These are phyloP conservation scores for Eurypyga helias DNA, from an alignment of 2,113 vertebrate species.

Conservation along the genomic window DNA sequence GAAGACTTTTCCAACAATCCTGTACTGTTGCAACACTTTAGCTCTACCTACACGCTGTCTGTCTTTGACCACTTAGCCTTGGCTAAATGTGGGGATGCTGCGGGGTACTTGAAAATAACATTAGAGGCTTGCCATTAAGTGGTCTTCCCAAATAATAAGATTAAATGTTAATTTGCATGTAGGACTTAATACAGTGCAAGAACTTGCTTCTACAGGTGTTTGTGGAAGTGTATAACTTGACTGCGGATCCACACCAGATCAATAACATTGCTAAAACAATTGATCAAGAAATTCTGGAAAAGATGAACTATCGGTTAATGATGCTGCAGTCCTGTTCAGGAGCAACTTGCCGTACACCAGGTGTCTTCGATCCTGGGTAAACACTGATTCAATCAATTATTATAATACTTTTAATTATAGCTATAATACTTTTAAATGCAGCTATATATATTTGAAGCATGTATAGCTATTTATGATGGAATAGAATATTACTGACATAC, in stretches of 20 bases:
- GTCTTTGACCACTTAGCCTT: background rate
- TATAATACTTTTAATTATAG: background rate
- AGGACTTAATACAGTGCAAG: background rate
- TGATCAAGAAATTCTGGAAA: slow-evolving; percentile 94
- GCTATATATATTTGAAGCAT: background rate
- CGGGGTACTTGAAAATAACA: background rate
- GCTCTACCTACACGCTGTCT: background rate
- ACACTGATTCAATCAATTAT: background rate
- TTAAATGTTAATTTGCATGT: background rate
- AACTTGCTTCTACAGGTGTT: slow-evolving; percentile 82
- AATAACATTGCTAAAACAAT: slow-evolving; percentile 94
- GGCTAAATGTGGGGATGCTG: background rate
- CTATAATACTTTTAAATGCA: background rate
- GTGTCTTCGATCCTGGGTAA: slow-evolving; percentile 87
- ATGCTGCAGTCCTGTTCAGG: slow-evolving; percentile 95
- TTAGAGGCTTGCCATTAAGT: background rate
- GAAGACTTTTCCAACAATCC: background rate
- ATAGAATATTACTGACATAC: background rate
- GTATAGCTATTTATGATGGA: background rate
- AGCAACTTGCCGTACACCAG: slow-evolving; percentile 87
- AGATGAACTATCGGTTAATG: slow-evolving; percentile 99
- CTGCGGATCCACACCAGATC: slow-evolving; percentile 92
- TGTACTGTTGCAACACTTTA: background rate
- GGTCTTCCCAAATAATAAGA: background rate
- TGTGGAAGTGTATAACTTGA: slow-evolving; percentile 97